These are phyloP conservation scores for Channa striata DNA, from an alignment of 2,797 vertebrate genomes.

Conservation along the genomic window DNA sequence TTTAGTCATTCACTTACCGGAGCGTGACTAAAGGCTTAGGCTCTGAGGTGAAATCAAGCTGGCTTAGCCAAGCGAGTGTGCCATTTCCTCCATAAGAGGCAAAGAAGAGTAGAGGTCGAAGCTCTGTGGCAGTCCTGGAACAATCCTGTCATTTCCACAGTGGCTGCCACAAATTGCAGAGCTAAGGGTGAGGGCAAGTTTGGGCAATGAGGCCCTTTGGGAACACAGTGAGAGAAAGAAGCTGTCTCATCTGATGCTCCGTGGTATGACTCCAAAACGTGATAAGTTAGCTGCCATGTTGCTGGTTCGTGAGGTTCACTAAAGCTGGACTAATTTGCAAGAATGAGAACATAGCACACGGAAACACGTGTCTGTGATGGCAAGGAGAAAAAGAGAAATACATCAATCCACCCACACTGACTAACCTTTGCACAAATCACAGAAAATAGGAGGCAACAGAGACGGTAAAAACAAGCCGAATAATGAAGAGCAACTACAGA, in stretches of 20 bases:
- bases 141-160: constrained; percentile 58
- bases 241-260: constrained; percentile 2
- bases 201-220: constrained; percentile 9
- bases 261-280: background rate
- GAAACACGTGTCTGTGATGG: constrained; percentile 16
- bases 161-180: constrained; percentile 26
- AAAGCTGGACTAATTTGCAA: constrained; percentile 20
- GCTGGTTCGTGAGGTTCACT: constrained; percentile 7
- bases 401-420: constrained; percentile 9
- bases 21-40: constrained; percentile 57
- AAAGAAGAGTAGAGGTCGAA: constrained; percentile 49
- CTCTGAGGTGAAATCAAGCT: constrained; percentile 57
- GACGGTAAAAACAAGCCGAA: constrained; percentile 21
- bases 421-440: constrained; percentile 42
- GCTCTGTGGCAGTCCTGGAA: constrained; percentile 57
- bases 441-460: constrained; percentile 4
- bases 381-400: constrained; percentile 23
- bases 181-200: constrained; percentile 11
- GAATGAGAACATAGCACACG: background rate
- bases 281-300: constrained; percentile 10
- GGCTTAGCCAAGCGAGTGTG: constrained; percentile 41
- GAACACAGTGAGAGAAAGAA: constrained; percentile 13
- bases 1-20: constrained; percentile 61
- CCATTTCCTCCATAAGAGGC: constrained; percentile 49
- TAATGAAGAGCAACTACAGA: constrained; percentile 19